Conservation (phyloP, 2,797 vertebrate genomes). For the Leptodactylus fallax region DNA sequence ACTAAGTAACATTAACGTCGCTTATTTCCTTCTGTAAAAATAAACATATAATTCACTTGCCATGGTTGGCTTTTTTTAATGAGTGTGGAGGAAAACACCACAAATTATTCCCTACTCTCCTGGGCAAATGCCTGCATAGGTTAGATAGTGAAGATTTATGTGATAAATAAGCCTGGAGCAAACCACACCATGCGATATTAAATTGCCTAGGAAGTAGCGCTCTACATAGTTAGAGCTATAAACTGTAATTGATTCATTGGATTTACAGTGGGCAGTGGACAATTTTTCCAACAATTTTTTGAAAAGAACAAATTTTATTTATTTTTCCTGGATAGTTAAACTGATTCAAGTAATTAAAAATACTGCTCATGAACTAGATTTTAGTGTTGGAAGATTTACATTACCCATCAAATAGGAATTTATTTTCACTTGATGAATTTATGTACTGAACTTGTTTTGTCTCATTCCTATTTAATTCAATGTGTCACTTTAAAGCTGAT, state of each 20-base stretch:
- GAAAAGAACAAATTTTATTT: not conserved
- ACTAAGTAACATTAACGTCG: constrained; percentile 65
- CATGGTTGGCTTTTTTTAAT: constrained; percentile 57
- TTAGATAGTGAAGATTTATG: constrained; percentile 75
- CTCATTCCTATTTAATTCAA: constrained; percentile 49
- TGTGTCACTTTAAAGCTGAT: constrained; percentile 55
- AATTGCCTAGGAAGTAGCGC: constrained; percentile 69
- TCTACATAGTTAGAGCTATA: constrained; percentile 59
- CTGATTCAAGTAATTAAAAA: constrained; percentile 26
- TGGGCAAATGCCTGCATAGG: constrained; percentile 68
- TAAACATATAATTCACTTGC: constrained; percentile 66
- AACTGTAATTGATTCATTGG: constrained; percentile 64
- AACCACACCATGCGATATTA: constrained; percentile 64
- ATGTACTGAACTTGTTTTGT: constrained; percentile 41
- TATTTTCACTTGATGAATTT: constrained; percentile 43
- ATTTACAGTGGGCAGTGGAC: constrained; percentile 5
- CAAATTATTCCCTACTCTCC: constrained; percentile 60
- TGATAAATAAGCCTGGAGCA: constrained; percentile 65
- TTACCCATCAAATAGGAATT: constrained; percentile 46
- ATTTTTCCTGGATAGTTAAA: not conserved
- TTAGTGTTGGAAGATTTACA: constrained; percentile 23
- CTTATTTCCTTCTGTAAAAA: constrained; percentile 65
- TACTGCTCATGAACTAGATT: constrained; percentile 13
- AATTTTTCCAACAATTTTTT: not conserved
- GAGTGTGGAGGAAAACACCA: constrained; percentile 35